phyloP scores from a whole-genome alignment of 2,113 vertebrate genomes.

The Prionailurus bengalensis region DNA sequence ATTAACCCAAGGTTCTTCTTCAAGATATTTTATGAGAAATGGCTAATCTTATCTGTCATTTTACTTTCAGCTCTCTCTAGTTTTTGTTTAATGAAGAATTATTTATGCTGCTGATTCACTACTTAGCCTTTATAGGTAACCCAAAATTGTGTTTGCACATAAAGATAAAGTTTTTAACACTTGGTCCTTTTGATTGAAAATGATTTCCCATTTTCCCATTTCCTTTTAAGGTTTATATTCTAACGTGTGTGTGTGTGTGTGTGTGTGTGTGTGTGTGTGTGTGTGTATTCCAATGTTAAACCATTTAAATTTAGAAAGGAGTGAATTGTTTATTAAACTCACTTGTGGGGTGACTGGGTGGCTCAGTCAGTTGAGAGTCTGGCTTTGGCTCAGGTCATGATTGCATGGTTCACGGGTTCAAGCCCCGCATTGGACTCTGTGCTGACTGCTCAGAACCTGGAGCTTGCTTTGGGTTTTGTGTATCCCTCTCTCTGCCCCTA shows the following conservation, averaged over 20 bases:
- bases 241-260: neutral
- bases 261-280: neutral
- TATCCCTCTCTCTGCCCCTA: no score
- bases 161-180: constrained; percentile 52
- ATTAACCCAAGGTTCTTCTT: neutral
- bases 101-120: constrained; percentile 36
- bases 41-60: neutral
- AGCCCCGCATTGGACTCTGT: no score
- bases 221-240: constrained; percentile 53
- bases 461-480: no score
- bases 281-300: constrained; percentile 67
- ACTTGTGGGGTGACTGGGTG: neutral
- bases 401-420: no score
- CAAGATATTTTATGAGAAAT: constrained; percentile 32
- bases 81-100: constrained; percentile 3
- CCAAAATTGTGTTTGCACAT: neutral
- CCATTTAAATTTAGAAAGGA: constrained; percentile 47
- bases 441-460: no score
- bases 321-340: constrained; percentile 49
- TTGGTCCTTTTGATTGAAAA: constrained; percentile 67
- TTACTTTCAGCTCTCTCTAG: neutral
- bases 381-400: no score
- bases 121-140: constrained; percentile 21
- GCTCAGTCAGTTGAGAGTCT: no score
- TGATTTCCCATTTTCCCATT: constrained; percentile 6